Evolutionary conservation across 2,888 invertebrate genomes (phyloP).

Genomic region (Nysson spinosus): DNA sequence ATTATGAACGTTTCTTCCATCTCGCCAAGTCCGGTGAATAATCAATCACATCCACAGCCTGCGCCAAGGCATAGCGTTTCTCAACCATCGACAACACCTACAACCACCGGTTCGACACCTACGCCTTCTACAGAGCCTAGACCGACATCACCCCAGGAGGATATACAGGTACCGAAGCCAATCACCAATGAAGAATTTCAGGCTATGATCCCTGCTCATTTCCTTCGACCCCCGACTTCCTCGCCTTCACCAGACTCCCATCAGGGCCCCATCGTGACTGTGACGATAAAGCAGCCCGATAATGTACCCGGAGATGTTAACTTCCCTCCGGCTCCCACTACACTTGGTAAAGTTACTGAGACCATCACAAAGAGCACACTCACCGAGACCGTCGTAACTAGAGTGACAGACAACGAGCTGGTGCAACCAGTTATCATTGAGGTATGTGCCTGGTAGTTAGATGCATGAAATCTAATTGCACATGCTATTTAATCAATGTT

Average conservation of each 20-base stretch:
- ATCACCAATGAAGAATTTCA: slow-evolving; percentile 96
- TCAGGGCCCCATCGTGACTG: slow-evolving; percentile 83
- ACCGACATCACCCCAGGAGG: slow-evolving; percentile 75
- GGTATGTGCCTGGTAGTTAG: slow-evolving; percentile 81
- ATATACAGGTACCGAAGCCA: slow-evolving; percentile 86
- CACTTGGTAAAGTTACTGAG: slow-evolving; percentile 93
- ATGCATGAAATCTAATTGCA: slow-evolving; percentile 43
- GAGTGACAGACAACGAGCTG: slow-evolving; percentile 95
- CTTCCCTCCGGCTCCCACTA: slow-evolving; percentile 90
- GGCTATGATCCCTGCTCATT: slow-evolving; percentile 96
- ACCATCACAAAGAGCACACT: slow-evolving; percentile 97
- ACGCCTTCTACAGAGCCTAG: slow-evolving; percentile 51
- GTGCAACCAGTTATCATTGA: slow-evolving; percentile 91
- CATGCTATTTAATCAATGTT: slow-evolving; percentile 7
- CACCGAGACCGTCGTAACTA: slow-evolving; percentile 96
- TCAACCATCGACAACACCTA: slow-evolving; percentile 47
- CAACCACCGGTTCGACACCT: slow-evolving; percentile 42
- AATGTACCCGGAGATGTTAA: slow-evolving; percentile 83
- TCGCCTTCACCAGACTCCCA: slow-evolving; percentile 76
- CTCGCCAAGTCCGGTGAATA: slow-evolving; percentile 52
- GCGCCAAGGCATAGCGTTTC: slow-evolving; percentile 67
- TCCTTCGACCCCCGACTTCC: slow-evolving; percentile 81
- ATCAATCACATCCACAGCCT: slow-evolving; percentile 64
- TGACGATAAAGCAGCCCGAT: slow-evolving; percentile 88
- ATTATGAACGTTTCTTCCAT: slow-evolving; percentile 40